Percentiles rank a stretch among this genome's conserved stretches.
Evolutionary conservation across 2,888 invertebrate species (phyloP).

Genomic region (Cantharis flavilabris): DNA sequence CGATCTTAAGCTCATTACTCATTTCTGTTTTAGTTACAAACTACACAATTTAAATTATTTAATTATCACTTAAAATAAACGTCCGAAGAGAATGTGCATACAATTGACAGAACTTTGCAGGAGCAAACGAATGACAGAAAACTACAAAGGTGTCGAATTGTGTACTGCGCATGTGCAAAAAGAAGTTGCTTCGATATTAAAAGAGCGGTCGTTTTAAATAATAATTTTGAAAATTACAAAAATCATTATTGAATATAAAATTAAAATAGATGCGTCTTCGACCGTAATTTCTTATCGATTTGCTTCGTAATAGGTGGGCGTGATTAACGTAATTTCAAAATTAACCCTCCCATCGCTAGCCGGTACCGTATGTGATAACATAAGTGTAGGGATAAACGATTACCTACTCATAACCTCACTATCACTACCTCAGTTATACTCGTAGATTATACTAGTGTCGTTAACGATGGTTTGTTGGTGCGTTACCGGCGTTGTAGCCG

Average conservation of each 20-base stretch:
- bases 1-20: background rate
- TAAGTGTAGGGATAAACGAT: background rate
- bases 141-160: background rate
- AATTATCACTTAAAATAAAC: background rate
- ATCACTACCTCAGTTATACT: background rate
- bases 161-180: background rate
- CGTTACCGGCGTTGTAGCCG: background rate
- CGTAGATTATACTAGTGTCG: background rate
- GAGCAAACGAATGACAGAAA: background rate
- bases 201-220: background rate
- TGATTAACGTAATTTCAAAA: background rate
- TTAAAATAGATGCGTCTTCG: background rate
- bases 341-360: background rate
- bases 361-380: background rate
- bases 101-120: background rate
- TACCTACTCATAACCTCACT: background rate
- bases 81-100: background rate
- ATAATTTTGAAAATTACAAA: background rate
- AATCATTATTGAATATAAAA: background rate
- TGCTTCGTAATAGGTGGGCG: background rate
- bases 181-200: background rate
- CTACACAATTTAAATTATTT: background rate
- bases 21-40: background rate
- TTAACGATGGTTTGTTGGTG: background rate
- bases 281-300: background rate